Conservation (phyloP, 2,797 vertebrate genomes). For the Nasua narica region DNA sequence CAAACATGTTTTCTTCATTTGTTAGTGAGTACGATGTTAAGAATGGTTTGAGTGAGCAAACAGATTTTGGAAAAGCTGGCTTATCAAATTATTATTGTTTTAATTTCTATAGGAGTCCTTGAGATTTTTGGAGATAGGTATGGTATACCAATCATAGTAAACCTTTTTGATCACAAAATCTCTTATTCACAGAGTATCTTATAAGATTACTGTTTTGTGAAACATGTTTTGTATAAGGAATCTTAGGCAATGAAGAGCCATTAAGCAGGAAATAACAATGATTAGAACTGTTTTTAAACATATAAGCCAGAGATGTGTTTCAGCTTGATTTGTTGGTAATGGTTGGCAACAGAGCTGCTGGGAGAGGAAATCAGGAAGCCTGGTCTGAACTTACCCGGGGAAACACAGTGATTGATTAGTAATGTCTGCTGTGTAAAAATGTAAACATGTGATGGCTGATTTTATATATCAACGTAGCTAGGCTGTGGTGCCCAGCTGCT, state of each 20-base stretch:
- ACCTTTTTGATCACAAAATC: background rate
- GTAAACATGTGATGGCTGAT: background rate
- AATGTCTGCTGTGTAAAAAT: background rate
- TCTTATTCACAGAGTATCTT: background rate
- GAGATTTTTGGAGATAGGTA: background rate
- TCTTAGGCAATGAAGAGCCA: background rate
- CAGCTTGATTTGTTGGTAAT: background rate
- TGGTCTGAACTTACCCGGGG: background rate
- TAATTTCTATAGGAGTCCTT: background rate
- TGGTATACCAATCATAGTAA: background rate
- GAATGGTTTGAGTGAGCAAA: background rate
- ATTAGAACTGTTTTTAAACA: background rate
- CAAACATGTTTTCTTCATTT: background rate
- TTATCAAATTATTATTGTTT: background rate
- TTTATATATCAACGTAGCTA: background rate
- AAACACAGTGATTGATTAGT: background rate
- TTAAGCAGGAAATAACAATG: background rate
- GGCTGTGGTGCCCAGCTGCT: background rate
- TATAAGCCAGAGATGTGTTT: background rate
- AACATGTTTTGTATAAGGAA: background rate
- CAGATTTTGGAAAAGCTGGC: background rate
- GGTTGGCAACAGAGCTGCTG: background rate
- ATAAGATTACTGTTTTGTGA: background rate
- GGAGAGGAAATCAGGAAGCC: background rate
- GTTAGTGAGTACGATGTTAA: background rate